phyloP scores from a whole-genome alignment of 2,797 vertebrate genomes.

The Scomberomorus guttatus region DNA sequence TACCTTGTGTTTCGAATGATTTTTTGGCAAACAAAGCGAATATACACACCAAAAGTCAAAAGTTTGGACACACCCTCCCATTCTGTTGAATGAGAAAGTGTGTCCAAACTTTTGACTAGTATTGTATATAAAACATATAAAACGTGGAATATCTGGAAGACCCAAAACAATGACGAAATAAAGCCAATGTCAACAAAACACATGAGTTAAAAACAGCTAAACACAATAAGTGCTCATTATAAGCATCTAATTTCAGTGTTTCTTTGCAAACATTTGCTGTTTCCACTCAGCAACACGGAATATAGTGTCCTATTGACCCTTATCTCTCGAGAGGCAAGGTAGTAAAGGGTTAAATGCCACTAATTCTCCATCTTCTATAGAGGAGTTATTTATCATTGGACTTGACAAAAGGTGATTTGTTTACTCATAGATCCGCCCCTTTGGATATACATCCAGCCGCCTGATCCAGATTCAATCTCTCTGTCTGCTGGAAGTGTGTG shows the following conservation, averaged over 20 bases:
- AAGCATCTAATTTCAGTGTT: neutral
- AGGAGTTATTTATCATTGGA: slow-evolving; percentile 78
- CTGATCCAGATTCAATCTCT: slow-evolving; percentile 64
- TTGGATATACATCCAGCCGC: slow-evolving; percentile 67
- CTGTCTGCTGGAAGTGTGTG: slow-evolving; percentile 52
- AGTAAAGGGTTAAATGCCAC: slow-evolving; percentile 74
- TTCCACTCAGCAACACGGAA: slow-evolving; percentile 7
- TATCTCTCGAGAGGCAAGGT: slow-evolving; percentile 19
- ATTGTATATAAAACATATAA: neutral
- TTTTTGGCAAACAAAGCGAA: no score
- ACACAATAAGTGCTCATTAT: neutral
- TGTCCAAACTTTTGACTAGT: neutral
- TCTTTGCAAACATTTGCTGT: neutral
- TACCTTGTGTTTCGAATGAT: no score
- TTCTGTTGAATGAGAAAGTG: no score
- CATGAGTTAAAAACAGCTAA: neutral
- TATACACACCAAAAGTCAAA: no score
- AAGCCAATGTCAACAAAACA: no score
- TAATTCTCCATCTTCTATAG: slow-evolving; percentile 66
- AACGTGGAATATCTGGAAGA: neutral
- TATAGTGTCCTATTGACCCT: slow-evolving; percentile 28
- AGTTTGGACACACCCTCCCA: no score
- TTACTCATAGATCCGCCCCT: slow-evolving; percentile 71
- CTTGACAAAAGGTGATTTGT: slow-evolving; percentile 79
- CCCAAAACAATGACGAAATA: neutral